Evolutionary conservation across 2,888 invertebrate species (phyloP), one percentile per base, ranked within the genome.

Genomic region (Stenotaenia linearis): DNA sequence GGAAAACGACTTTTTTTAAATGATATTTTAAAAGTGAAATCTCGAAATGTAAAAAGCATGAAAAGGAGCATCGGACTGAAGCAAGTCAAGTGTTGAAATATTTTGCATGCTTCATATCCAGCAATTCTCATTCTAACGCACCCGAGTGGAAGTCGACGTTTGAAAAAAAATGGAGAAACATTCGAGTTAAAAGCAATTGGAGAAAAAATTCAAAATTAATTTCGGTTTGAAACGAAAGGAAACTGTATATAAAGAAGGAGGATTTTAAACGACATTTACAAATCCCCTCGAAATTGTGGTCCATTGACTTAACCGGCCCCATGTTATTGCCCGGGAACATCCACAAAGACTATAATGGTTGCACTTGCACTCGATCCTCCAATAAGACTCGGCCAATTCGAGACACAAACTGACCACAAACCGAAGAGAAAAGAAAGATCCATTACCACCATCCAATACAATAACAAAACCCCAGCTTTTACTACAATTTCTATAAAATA

Each of bases 361-460:
- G 61, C 61, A 61, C 61, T 61, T 25, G 61, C 61, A 61, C 61
- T 61, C 0, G 61, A 23, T 23, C 23, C 61, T 61, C 61, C 61
- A 61, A 61, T 21, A 23, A 61, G 61, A 61, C 61, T 61, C 7
- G 45, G 23, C 45, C 61, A 61, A 61, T 61, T 61, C 61, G 23
- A 61, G 61, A 61, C 61, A 61, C 61, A 61, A 61, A 61, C 61
- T 61, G 61, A 61, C 61, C 61, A 61, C 61, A 61, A 23, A 61
- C 61, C 61, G 25, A 61, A 61, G 23, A 61, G 61, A 61, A 61
- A 45, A 61, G 15, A 61, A 61, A 61, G 61, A 61, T 61, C 61
- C 61, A 61, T 61, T 61, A 61, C 61, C 61, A 61, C 61, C 61
- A 61, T 61, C 61, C 61, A 61, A 61, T 61, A 23, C 23, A 61